Conservation (phyloP, 1,140 invertebrate genomes). For the Leptinotarsa defecta region DNA sequence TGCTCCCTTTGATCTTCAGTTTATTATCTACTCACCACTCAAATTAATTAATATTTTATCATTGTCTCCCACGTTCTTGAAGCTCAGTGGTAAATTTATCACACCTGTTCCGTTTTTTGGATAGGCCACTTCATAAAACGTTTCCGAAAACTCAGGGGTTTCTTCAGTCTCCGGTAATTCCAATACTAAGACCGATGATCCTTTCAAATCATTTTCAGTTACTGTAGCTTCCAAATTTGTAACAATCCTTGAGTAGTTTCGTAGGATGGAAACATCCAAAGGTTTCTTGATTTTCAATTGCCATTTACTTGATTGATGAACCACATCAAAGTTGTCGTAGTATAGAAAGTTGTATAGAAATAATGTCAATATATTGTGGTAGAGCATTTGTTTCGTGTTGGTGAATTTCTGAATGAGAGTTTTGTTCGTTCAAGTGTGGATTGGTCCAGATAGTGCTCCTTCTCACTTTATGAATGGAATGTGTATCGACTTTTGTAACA, state of each 20-base stretch:
- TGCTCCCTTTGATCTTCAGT: too few relatives aligned
- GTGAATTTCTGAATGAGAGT: too few relatives aligned
- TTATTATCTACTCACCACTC: background rate
- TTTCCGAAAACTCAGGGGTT: slow-evolving; percentile 16
- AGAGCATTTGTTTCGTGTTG: too few relatives aligned
- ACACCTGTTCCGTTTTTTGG: background rate
- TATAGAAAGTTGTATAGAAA: background rate
- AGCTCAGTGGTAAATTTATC: background rate
- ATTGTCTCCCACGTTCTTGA: background rate
- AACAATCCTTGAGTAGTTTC: slow-evolving; percentile 14
- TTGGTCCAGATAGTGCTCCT: too few relatives aligned
- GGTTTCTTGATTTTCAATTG: slow-evolving; percentile 3
- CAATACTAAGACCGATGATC: slow-evolving; percentile 30
- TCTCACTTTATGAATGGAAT: too few relatives aligned
- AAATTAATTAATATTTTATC: background rate
- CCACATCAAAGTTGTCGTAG: slow-evolving; percentile 13
- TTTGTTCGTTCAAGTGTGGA: too few relatives aligned
- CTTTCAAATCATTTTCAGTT: slow-evolving; percentile 5
- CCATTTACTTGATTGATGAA: slow-evolving; percentile 23
- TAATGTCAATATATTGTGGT: too few relatives aligned
- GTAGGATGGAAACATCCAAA: slow-evolving; percentile 15
- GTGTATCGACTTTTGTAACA: too few relatives aligned
- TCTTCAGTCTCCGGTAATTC: slow-evolving; percentile 14
- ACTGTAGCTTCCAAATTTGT: slow-evolving; percentile 32
- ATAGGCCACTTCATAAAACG: slow-evolving; percentile 29